These are phyloP conservation scores for Pachyramphus minor DNA, from an alignment of 2,113 vertebrate genomes.

Conservation along the genomic window DNA sequence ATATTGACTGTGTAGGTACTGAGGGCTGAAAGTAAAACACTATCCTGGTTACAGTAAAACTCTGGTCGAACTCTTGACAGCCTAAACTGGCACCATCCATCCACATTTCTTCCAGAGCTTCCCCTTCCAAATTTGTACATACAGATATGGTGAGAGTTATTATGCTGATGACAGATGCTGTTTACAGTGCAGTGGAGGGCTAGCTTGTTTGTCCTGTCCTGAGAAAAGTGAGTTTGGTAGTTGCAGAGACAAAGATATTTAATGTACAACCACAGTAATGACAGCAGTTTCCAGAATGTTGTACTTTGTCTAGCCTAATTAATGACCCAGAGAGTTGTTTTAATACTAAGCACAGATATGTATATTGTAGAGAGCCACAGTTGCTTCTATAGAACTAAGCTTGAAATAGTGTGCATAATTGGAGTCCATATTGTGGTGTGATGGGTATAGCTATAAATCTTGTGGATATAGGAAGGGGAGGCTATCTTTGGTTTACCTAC, in stretches of 20 bases:
- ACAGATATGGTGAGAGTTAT: neutral
- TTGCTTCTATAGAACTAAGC: neutral
- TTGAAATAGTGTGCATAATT: neutral
- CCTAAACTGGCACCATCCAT: neutral
- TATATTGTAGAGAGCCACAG: neutral
- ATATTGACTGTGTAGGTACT: neutral
- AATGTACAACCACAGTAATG: neutral
- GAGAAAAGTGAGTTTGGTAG: neutral
- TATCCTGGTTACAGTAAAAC: neutral
- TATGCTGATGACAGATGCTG: neutral
- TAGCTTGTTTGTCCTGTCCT: neutral
- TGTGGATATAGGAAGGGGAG: neutral
- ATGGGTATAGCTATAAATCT: constrained; percentile 47
- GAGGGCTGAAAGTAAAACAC: neutral
- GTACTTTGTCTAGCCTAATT: neutral
- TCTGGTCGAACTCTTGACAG: neutral
- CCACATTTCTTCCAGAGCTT: neutral
- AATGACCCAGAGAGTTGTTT: neutral
- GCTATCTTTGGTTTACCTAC: constrained; percentile 57
- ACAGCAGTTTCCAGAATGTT: neutral
- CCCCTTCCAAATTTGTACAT: neutral
- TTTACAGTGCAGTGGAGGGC: neutral
- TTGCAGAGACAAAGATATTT: neutral
- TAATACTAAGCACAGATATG: neutral
- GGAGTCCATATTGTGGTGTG: constrained; percentile 24